A percentile compares a stretch with the other conserved stretches of the same genome.
These are phyloP conservation scores for Mellilla xanthometata DNA, from an alignment of 2,888 invertebrate genomes.

Conservation along the genomic window DNA sequence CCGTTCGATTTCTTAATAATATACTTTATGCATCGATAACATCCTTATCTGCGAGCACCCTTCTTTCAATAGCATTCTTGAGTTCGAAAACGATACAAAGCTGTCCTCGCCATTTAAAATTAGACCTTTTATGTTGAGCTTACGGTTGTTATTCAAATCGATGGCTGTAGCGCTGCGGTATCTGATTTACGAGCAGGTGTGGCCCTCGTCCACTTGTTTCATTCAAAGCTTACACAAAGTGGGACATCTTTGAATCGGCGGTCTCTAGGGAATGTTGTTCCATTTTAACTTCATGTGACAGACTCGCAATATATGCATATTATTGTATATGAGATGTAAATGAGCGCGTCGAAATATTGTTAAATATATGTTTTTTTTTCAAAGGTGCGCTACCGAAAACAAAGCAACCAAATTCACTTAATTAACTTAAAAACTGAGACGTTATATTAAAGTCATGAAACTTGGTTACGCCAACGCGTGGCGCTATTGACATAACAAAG, in stretches of 20 bases:
- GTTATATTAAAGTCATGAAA: too few species aligned
- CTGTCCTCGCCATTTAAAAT: constrained; percentile 34
- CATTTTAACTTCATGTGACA: constrained; percentile 44
- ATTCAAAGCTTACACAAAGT: constrained; percentile 69
- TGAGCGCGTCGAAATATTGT: too few species aligned
- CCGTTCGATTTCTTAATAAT: constrained; percentile 68
- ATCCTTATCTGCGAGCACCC: constrained; percentile 67
- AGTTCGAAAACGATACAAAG: constrained; percentile 55
- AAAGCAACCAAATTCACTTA: too few species aligned
- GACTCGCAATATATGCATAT: too few species aligned
- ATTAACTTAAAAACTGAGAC: too few species aligned
- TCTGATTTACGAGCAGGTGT: constrained; percentile 71
- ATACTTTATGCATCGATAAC: constrained; percentile 77
- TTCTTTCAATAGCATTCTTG: constrained; percentile 72
- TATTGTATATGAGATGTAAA: too few species aligned
- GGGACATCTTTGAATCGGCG: constrained; percentile 58
- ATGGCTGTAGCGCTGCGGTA: constrained; percentile 36
- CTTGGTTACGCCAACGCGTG: not conserved
- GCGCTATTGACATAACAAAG: constrained; percentile 28
- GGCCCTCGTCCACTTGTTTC: constrained; percentile 54
- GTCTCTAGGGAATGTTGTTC: constrained; percentile 48
- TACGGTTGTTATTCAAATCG: constrained; percentile 50
- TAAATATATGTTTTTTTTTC: too few species aligned
- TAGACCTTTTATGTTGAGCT: constrained; percentile 37
- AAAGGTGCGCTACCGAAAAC: too few species aligned